Evolutionary conservation across 2,113 vertebrate genomes (phyloP), one percentile per base, ranked within the genome.

Genomic region (Limnothrissa miodon): DNA sequence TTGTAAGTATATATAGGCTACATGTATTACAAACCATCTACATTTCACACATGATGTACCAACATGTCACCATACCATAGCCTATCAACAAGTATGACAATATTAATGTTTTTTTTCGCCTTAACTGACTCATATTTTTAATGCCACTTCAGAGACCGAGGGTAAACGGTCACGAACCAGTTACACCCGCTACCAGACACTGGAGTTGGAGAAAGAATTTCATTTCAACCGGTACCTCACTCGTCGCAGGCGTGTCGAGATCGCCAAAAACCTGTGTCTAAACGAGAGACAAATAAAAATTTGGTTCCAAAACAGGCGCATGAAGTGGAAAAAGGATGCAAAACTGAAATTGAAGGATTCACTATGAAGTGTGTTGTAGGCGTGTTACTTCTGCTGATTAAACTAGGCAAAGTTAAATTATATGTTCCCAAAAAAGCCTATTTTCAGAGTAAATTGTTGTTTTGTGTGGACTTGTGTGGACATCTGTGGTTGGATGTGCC

Each of bases 121-220:
- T 33, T 3, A 74, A 36, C 33, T 74, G 66, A 5, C 29, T 74
- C 36, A 74, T 87, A 21, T 85, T 39, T 56, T 45, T 83, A 46
- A 51, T 87, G 19, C 83, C 74, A 84, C 86, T 84, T 82, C 90
- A 96, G 95, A 96, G 91, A 94, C 95, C 25, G 95, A 95, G 80
- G 95, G 95, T 81, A 96, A 96, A 92, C 93, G 95, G 83, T 95
- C 95, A 91, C 93, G 95, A 89, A 96, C 95, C 87, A 99, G 97
- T 95, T 98, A 98, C 95, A 98, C 97, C 90, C 97, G 97, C 89
- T 98, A 97, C 94, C 97, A 98, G 95, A 98, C 97, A 93, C 95
- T 98, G 96, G 97, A 98, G 94, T 93, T 98, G 91, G 97, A 98
- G 94, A 98, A 98, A 94, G 97, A 98, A 93, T 98, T 98, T 93